Conservation (phyloP, 2,113 vertebrate genomes). For the Piaya cayana region DNA sequence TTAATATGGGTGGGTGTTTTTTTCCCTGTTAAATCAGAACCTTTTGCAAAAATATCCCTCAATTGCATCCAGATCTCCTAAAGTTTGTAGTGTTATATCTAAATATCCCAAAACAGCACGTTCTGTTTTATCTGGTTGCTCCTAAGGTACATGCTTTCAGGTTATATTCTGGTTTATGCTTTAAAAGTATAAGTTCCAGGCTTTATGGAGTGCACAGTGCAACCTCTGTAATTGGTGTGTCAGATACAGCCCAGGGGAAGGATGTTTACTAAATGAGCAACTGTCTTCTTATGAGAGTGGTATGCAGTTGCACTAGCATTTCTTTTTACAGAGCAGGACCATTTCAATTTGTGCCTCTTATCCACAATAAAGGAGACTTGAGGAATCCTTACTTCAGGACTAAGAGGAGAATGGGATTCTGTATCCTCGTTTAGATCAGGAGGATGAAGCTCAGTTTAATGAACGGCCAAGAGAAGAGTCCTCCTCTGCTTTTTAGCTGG, state of each 20-base stretch:
- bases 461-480: not conserved
- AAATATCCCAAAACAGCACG: not conserved
- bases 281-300: not conserved
- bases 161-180: not conserved
- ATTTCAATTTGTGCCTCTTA: not conserved
- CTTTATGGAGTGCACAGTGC: not conserved
- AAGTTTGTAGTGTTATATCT: not conserved
- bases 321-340: not conserved
- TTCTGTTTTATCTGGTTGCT: not conserved
- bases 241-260: not conserved
- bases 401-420: not conserved
- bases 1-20: not conserved
- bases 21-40: not conserved
- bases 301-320: not conserved
- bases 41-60: not conserved
- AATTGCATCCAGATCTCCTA: not conserved
- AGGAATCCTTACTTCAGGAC: not conserved
- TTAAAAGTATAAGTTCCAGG: not conserved
- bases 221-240: not conserved
- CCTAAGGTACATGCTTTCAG: not conserved
- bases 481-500: not conserved
- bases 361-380: not conserved
- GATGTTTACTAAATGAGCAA: not conserved
- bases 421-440: not conserved
- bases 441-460: not conserved